phyloP scores from a whole-genome alignment of 2,797 vertebrate species.

The Menidia menidia region DNA sequence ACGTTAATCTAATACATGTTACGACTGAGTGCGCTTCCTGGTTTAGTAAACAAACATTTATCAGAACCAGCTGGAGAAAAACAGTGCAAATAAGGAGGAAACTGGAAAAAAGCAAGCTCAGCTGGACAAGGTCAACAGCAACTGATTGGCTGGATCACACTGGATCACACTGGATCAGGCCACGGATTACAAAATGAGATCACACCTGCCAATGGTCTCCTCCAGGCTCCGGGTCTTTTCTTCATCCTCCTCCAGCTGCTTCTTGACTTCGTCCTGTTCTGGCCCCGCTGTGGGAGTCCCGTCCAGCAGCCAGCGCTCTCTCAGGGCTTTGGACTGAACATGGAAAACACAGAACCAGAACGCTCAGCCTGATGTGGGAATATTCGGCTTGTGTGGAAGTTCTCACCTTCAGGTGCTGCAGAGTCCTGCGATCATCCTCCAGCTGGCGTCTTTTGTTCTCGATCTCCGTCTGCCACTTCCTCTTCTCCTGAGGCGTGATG shows the following conservation, averaged over 20 bases:
- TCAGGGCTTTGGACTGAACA: conserved; percentile 90
- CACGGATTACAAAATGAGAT: too few relatives aligned
- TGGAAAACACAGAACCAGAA: not conserved
- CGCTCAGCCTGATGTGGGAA: not conserved
- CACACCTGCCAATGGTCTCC: conserved; percentile 88
- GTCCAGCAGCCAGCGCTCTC: conserved; percentile 94
- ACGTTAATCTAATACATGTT: too few relatives aligned
- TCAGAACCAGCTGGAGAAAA: too few relatives aligned
- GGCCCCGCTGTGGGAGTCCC: conserved; percentile 85
- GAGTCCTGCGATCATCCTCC: conserved; percentile 89
- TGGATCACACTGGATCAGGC: not conserved
- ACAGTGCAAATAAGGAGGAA: too few relatives aligned
- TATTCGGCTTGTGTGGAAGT: too few relatives aligned
- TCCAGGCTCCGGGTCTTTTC: conserved; percentile 87
- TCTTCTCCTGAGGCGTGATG: conserved; percentile 87
- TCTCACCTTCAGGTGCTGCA: conserved; percentile 94
- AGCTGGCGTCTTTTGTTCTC: conserved; percentile 91
- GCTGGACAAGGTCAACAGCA: too few relatives aligned
- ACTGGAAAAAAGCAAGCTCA: too few relatives aligned
- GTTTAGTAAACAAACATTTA: too few relatives aligned
- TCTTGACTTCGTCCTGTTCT: conserved; percentile 86
- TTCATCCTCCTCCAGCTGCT: conserved; percentile 89
- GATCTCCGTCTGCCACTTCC: conserved; percentile 88
- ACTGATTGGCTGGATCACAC: too few relatives aligned
- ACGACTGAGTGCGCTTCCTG: too few relatives aligned